These are phyloP conservation scores for Panopea generosa DNA, from an alignment of 2,888 invertebrate genomes.

Conservation along the genomic window DNA sequence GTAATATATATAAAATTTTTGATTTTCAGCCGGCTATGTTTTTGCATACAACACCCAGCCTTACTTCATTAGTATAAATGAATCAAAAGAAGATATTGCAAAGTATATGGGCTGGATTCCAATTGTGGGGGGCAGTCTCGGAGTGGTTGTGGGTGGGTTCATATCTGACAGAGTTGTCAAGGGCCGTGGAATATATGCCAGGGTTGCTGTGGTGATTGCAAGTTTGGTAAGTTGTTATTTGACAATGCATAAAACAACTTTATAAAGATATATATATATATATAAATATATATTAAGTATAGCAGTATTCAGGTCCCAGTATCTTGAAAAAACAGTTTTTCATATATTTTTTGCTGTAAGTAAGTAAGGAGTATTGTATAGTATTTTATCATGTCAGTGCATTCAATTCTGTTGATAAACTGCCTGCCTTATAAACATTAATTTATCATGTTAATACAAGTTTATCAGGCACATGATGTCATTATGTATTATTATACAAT, in stretches of 20 bases:
- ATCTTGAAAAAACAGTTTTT: too few species aligned
- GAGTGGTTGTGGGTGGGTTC: conserved; percentile 82
- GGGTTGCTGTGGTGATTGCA: conserved; percentile 82
- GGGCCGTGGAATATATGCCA: conserved; percentile 82
- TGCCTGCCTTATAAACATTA: too few species aligned
- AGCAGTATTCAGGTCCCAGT: background rate
- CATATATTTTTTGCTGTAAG: too few species aligned
- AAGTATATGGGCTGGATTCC: conserved; percentile 85
- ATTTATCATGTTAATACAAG: too few species aligned
- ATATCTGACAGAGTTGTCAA: conserved; percentile 82
- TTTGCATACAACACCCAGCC: conserved; percentile 85
- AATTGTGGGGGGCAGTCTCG: conserved; percentile 84
- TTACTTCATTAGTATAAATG: conserved; percentile 82
- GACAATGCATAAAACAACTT: background rate
- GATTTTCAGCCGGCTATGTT: conserved; percentile 83
- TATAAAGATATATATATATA: too few species aligned
- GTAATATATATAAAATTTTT: too few species aligned
- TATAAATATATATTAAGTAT: background rate
- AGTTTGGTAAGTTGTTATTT: conserved; percentile 81
- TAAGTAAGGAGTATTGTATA: too few species aligned
- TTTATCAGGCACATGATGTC: too few species aligned
- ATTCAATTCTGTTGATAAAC: too few species aligned
- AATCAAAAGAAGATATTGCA: conserved; percentile 82
- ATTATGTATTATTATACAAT: too few species aligned
- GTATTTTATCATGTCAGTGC: too few species aligned